Evolutionary conservation across 1,140 invertebrate species (phyloP), one percentile per base, ranked within the genome.

Genomic region (Zaprionus nigranus): DNA sequence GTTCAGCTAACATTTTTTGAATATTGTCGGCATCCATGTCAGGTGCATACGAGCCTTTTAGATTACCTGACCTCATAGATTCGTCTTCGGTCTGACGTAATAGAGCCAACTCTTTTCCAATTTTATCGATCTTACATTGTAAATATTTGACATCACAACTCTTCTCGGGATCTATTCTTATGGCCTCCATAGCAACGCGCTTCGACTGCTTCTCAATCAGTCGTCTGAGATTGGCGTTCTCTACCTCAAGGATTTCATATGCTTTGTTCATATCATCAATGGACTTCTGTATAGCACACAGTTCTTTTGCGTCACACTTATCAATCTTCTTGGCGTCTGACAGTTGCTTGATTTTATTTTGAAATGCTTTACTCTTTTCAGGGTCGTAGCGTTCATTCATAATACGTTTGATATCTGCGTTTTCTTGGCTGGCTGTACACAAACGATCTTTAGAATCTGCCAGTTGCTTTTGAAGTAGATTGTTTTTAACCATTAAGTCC

Each of bases 211-310:
- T 92, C 12, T 91, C 91, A 30, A 92, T 78, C 12, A 91, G 59
- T 11, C 85, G 68, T 59, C 85, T 90, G 0, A 92, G 74, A 40
- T 81, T 84, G 6, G 54, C 75, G 68, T 92, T 92, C 49, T 92
- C 82, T 3, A 82, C 75, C 43, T 84, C 73, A 1, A 87, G 60
- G n/a, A 90, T 82, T 12, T 92, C 87, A 43, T 83, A 78, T 0
- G 82, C 79, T 56, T 82, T 92, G 63, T 82, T 83, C 74, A 91
- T 79, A 56, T 90, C 82, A 57, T 91, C 88, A 28, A 92, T 73
- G n/a, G 81, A 66, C 15, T 64, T 57, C 26, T 80, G 69, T 24
- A 92, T 57, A 0, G 69, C 51, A 17, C 63, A 26, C 1, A 92
- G 64, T 5, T 92, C 91, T 15, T 72, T 65, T 53, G 79, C 78